Conservation (phyloP, 2,113 vertebrate genomes). For the Todiramphus saurophagus region DNA sequence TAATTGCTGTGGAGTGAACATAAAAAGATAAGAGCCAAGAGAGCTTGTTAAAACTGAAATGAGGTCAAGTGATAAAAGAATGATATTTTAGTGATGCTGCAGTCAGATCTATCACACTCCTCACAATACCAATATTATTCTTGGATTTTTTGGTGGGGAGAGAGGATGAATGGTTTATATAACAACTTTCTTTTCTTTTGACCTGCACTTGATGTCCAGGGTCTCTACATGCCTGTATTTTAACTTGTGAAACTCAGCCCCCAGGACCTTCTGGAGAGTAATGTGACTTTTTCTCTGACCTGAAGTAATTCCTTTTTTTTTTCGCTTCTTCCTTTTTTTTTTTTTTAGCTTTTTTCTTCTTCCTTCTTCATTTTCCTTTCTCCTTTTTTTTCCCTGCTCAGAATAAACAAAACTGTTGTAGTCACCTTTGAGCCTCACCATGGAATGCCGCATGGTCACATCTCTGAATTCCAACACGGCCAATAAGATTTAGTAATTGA, state of each 20-base stretch:
- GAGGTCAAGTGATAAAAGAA: constrained; percentile 77
- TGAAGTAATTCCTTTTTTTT: background rate
- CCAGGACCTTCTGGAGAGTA: background rate
- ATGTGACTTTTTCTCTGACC: background rate
- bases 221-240: background rate
- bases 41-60: constrained; percentile 81
- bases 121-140: constrained; percentile 46
- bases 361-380: fast-evolving
- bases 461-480: background rate
- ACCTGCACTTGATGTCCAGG: background rate
- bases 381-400: background rate
- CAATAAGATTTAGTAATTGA: background rate
- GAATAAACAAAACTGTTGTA: background rate
- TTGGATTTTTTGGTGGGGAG: background rate
- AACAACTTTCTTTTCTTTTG: background rate
- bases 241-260: background rate
- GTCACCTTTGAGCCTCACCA: background rate
- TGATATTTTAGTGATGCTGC: constrained; percentile 58
- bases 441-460: background rate
- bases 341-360: no score
- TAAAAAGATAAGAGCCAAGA: constrained; percentile 77
- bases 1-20: constrained; percentile 78
- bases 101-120: constrained; percentile 53
- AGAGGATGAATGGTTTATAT: constrained; percentile 2
- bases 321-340: background rate